phyloP scores from a whole-genome alignment of 2,113 vertebrate genomes.

The Taxidea taxus region DNA sequence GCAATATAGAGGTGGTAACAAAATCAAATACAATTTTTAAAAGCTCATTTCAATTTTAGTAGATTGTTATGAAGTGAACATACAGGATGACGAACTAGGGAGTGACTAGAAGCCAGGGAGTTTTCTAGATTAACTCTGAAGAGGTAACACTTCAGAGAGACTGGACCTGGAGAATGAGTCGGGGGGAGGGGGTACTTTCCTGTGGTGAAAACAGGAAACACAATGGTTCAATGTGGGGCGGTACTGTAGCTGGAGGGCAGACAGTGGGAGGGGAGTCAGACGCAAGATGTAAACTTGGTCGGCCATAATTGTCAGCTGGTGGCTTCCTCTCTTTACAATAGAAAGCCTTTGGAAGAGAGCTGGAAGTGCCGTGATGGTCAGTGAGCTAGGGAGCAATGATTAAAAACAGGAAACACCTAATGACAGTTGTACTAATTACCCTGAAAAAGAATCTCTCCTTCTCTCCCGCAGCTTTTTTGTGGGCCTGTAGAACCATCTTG shows the following conservation, averaged over 20 bases:
- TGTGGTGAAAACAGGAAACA: neutral
- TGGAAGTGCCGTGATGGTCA: neutral
- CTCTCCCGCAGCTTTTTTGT: neutral
- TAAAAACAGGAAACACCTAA: neutral
- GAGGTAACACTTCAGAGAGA: neutral
- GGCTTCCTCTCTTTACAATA: neutral
- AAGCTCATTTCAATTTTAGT: neutral
- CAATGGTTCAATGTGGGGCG: neutral
- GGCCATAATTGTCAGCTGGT: neutral
- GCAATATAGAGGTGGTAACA: neutral
- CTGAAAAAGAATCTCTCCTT: neutral
- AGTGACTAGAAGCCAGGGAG: neutral
- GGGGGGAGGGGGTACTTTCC: accelerated
- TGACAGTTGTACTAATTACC: neutral
- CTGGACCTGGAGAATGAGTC: neutral
- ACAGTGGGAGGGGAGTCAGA: neutral
- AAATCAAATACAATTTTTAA: neutral
- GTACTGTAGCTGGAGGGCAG: neutral
- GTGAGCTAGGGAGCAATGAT: neutral
- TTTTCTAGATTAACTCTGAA: neutral
- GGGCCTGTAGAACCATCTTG: neutral
- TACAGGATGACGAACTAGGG: accelerated
- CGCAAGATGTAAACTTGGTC: neutral
- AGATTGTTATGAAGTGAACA: neutral
- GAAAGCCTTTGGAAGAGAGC: neutral